Conservation (phyloP, 2,113 vertebrate species). For the Mirza zaza region DNA sequence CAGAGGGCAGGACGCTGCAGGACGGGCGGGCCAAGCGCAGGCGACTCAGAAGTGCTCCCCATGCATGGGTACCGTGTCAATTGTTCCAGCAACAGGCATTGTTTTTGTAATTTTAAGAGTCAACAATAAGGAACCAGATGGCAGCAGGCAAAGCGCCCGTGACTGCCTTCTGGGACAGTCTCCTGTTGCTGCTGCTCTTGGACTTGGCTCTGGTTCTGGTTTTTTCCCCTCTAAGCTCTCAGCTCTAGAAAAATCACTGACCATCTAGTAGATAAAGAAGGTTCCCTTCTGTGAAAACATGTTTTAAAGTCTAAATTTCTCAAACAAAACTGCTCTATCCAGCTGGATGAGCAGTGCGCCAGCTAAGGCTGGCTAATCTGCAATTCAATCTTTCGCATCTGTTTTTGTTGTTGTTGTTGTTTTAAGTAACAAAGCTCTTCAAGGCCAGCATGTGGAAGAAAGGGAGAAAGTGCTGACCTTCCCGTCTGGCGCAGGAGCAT, state of each 20-base stretch:
- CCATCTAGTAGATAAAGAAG: not conserved
- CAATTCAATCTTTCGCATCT: not conserved
- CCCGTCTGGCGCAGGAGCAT: not conserved
- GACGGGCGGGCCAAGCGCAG: not conserved
- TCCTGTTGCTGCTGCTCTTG: fast-evolving
- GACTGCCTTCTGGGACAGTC: fast-evolving
- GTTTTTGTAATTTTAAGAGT: too few relatives aligned
- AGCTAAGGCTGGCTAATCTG: not conserved
- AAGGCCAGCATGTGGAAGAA: not conserved
- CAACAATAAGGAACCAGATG: not conserved
- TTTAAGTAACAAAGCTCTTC: not conserved
- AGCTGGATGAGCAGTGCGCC: fast-evolving
- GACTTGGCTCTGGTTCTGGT: not conserved
- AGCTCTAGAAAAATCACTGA: not conserved
- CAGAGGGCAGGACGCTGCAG: not conserved
- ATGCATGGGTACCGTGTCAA: not conserved
- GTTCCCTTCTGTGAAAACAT: not conserved
- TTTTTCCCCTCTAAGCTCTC: fast-evolving
- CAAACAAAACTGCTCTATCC: fast-evolving
- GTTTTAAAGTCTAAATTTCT: not conserved
- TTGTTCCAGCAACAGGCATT: too few relatives aligned
- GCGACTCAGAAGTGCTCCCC: not conserved
- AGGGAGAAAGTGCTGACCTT: not conserved
- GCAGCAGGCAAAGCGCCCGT: not conserved
- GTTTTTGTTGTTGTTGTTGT: not conserved